phyloP scores from a whole-genome alignment of 1,140 invertebrate genomes.

The Drosophila bocki region DNA sequence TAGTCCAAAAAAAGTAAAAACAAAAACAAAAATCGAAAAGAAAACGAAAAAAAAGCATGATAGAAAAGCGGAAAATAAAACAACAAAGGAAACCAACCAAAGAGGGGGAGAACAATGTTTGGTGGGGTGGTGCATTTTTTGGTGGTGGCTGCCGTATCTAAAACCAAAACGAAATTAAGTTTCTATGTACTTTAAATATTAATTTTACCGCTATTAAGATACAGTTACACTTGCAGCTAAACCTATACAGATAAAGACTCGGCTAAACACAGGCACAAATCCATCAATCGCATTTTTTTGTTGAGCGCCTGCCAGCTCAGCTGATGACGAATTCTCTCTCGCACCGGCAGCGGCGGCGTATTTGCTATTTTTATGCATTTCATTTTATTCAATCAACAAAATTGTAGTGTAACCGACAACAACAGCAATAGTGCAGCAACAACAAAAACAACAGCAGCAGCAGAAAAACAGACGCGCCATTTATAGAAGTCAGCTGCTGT shows the following conservation, averaged over 20 bases:
- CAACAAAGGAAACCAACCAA: not conserved
- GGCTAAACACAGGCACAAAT: constrained; percentile 1
- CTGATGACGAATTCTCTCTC: constrained; percentile 72
- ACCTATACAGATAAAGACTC: constrained; percentile 1
- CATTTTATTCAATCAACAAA: constrained; percentile 75
- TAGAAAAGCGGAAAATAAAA: constrained; percentile 6
- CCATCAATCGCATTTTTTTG: constrained; percentile 20
- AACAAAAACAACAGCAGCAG: constrained; percentile 11
- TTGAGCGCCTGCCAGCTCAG: constrained; percentile 69
- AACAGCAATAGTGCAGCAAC: constrained; percentile 23
- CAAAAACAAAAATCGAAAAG: not conserved
- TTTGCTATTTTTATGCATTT: constrained; percentile 82
- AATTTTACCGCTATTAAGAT: constrained; percentile 18
- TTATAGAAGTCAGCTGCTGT: constrained; percentile 81
- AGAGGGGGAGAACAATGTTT: not conserved
- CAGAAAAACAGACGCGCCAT: constrained; percentile 65
- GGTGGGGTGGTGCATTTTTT: constrained; percentile 32
- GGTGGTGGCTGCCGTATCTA: constrained; percentile 15
- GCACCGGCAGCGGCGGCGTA: constrained; percentile 34
- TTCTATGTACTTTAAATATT: not conserved
- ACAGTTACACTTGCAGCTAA: constrained; percentile 23
- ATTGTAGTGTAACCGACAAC: constrained; percentile 56
- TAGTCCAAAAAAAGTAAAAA: constrained; percentile 41
- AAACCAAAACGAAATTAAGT: not conserved
- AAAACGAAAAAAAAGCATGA: constrained; percentile 2